Conservation (phyloP, 2,113 vertebrate species). For the Desmodus rotundus region DNA sequence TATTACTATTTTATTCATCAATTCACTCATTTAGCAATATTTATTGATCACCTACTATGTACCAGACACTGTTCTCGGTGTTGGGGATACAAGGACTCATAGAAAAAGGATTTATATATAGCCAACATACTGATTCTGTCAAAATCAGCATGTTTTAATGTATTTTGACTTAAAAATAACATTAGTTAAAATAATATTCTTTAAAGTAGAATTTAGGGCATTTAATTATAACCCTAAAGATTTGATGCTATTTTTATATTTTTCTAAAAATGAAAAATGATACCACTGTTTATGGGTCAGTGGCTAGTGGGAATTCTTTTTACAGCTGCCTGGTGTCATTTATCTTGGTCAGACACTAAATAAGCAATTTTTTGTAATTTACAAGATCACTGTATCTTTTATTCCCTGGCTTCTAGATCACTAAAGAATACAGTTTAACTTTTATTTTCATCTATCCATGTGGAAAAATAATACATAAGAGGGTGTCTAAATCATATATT, state of each 20-base stretch:
- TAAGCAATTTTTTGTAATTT: slow-evolving; percentile 73
- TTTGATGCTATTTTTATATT: slow-evolving; percentile 58
- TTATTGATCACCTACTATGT: background rate
- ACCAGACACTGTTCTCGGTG: background rate
- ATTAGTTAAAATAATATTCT: background rate
- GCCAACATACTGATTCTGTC: background rate
- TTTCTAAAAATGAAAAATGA: slow-evolving; percentile 69
- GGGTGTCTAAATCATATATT: background rate
- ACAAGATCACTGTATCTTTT: slow-evolving; percentile 55
- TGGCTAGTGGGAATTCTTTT: slow-evolving; percentile 73
- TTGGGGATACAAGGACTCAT: background rate
- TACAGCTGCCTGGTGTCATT: slow-evolving; percentile 80
- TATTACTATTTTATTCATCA: background rate
- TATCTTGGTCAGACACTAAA: slow-evolving; percentile 76
- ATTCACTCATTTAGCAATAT: background rate
- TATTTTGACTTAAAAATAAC: background rate
- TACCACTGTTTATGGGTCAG: slow-evolving; percentile 64
- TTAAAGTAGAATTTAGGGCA: slow-evolving; percentile 13
- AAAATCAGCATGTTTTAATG: background rate
- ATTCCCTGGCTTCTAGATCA: background rate
- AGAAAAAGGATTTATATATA: background rate
- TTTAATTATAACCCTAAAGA: slow-evolving; percentile 41
- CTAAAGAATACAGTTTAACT: background rate
- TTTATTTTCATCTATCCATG: slow-evolving; percentile 29
- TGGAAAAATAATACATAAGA: background rate